phyloP scores from a whole-genome alignment of 2,113 vertebrate genomes.

The Megaptera novaeangliae region DNA sequence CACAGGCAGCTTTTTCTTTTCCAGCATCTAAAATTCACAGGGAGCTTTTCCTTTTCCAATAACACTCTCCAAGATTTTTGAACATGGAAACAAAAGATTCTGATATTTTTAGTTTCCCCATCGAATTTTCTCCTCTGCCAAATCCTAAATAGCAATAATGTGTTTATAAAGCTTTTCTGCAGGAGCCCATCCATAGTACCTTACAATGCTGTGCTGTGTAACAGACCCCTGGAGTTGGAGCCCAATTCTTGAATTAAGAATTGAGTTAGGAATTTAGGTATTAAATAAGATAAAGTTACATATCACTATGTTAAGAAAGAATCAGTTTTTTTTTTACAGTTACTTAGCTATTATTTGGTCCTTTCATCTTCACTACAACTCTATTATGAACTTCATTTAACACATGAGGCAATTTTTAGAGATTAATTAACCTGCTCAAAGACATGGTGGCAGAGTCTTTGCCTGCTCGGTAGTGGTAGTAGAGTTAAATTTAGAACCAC shows the following conservation, averaged over 20 bases:
- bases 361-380: background rate
- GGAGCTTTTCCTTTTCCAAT: background rate
- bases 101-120: background rate
- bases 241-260: background rate
- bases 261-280: background rate
- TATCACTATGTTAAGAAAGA: background rate
- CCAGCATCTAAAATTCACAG: background rate
- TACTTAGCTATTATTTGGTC: background rate
- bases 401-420: background rate
- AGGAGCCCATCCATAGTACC: background rate
- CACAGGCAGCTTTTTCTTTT: background rate
- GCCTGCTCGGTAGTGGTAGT: background rate
- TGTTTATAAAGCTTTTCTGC: constrained; percentile 9
- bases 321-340: background rate
- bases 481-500: background rate
- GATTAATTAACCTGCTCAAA: background rate
- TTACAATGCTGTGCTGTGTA: background rate
- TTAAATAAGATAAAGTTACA: background rate
- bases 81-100: constrained; percentile 5
- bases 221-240: background rate
- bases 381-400: background rate
- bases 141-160: background rate
- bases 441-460: background rate
- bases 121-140: constrained; percentile 33
- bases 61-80: background rate